These are phyloP conservation scores for Acrocephalus kingi DNA, from an alignment of 2,113 vertebrate species.

Conservation along the genomic window DNA sequence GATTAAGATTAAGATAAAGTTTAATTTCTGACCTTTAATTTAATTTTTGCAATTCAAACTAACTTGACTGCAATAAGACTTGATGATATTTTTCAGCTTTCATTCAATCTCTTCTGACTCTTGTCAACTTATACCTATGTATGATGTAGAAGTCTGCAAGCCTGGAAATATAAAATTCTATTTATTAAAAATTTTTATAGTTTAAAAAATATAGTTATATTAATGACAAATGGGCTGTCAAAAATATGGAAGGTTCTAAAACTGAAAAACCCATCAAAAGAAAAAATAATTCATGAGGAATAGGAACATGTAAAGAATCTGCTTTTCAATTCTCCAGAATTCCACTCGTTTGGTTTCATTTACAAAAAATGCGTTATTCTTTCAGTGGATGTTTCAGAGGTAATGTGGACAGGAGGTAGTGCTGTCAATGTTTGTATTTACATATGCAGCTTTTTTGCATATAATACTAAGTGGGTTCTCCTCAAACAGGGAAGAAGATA, in stretches of 20 bases:
- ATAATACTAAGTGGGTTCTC: neutral
- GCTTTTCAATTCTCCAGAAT: neutral
- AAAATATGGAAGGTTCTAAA: neutral
- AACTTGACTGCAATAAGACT: neutral
- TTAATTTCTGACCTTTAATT: slow-evolving; percentile 3
- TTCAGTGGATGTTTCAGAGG: neutral
- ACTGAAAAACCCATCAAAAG: neutral
- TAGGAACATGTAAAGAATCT: neutral
- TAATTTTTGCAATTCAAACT: neutral
- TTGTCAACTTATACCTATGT: too few relatives aligned
- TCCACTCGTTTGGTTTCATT: neutral
- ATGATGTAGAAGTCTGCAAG: neutral
- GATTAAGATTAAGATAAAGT: neutral
- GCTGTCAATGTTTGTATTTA: neutral
- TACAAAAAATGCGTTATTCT: neutral
- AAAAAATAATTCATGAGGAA: neutral
- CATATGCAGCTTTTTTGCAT: neutral
- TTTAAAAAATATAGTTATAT: neutral
- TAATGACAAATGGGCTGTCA: neutral
- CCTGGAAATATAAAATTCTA: neutral
- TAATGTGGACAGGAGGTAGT: neutral
- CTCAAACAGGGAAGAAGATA: accelerated
- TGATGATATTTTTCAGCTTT: neutral
- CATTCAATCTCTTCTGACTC: neutral
- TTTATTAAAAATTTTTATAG: accelerated